Percentiles rank a stretch among this genome's conserved stretches.
Conservation (phyloP, 2,888 invertebrate species). For the Cenopis cana region DNA sequence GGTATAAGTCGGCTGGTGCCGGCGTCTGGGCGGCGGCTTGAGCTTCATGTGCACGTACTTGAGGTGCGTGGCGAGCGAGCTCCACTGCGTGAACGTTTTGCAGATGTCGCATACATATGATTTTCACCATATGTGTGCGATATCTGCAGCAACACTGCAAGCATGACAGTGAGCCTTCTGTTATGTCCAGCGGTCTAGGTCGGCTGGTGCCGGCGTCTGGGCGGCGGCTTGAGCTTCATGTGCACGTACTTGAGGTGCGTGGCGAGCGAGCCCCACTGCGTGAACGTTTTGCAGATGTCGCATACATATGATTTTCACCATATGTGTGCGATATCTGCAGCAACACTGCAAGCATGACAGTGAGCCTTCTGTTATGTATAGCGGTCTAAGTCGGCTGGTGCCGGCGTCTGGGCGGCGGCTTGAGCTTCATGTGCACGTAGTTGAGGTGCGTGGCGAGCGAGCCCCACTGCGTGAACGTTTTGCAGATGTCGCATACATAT, state of each 20-base stretch:
- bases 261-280: too few species aligned
- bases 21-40: conserved; percentile 36
- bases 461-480: not conserved
- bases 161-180: too few species aligned
- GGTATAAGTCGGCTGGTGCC: conserved; percentile 7
- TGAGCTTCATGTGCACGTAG: not conserved
- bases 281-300: too few species aligned
- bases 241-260: too few species aligned
- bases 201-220: too few species aligned
- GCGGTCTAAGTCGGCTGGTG: conserved; percentile 9
- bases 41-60: conserved; percentile 50
- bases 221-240: too few species aligned
- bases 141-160: not conserved
- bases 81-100: conserved; percentile 70
- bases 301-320: too few species aligned
- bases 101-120: conserved; percentile 49
- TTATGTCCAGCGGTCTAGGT: too few species aligned
- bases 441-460: not conserved
- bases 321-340: too few species aligned
- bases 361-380: too few species aligned
- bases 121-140: not conserved
- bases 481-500: not conserved
- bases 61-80: conserved; percentile 63
- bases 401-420: too few species aligned
- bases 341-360: too few species aligned